Base-by-base conservation (phyloP, 2,888 invertebrate genomes). In the Megastigmus dorsalis region DNA sequence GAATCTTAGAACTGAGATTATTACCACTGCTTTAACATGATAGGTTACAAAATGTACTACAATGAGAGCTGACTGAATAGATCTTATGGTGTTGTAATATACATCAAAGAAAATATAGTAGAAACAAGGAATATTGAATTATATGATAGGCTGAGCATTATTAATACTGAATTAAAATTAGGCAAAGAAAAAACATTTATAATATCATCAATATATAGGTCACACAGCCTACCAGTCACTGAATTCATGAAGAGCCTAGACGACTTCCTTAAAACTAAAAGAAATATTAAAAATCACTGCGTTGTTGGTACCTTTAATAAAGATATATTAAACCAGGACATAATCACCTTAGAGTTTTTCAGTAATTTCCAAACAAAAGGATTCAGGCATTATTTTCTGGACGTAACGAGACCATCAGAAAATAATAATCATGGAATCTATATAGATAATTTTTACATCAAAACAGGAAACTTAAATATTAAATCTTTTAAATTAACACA, bases 391-490 rank as follows among this genome's bases (percentile, higher is more conserved):
- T 36, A 36, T 48, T 57, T 72, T 57, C 45, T n/a, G 1, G 20
- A 26, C 9, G 38, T 57, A 9, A 72, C 66, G 3, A 72, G 72
- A 66, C 67, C 66, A 20, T 28, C n/a, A 52, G 33, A 66, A 13
- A 43, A 6, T 52, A n/a, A 52, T 3, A 23, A 9, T 48, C 13
- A 38, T 15, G 62, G 62, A 3, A 26, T 52, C 2, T 70, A 62
- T 50, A 70, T 70, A 23, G 63, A 71, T 28, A 63, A 65, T 55
- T 23, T 71, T 13, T 71, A 65, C 41, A 28, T 54, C 4, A 65
- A 55, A 50, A 26, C 52, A 3, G 48, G 50, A 13, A 3, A n/a
- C 6, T 10, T 38, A 2, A 26, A 36, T 41, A 15, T 26, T 18
- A 52, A 23, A 36, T 10, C 52, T 13, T 36, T 28, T 28, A 54